phyloP scores from a whole-genome alignment of 2,113 vertebrate genomes.

The Syngnathus floridae region DNA sequence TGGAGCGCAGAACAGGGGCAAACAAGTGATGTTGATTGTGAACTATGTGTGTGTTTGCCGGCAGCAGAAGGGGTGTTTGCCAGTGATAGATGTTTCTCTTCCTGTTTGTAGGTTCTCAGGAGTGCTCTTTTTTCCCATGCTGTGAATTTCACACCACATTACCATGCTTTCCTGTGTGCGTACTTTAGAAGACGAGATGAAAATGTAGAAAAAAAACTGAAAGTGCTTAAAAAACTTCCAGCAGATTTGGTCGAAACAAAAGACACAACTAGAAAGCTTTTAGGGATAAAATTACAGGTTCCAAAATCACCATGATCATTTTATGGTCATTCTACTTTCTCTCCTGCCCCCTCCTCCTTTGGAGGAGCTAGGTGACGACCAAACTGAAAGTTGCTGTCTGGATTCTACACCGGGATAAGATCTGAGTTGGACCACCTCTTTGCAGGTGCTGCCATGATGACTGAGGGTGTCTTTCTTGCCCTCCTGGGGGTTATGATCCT shows the following conservation, averaged over 20 bases:
- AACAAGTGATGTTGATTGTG: conserved; percentile 55
- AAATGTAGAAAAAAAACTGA: conserved; percentile 8
- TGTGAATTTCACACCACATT: conserved; percentile 22
- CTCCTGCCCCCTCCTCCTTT: too few relatives aligned
- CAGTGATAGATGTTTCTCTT: conserved; percentile 77
- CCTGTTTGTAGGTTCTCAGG: conserved; percentile 86
- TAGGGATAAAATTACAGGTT: neutral
- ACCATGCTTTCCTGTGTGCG: conserved; percentile 16
- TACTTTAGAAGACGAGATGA: conserved; percentile 1
- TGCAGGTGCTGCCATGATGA: too few relatives aligned
- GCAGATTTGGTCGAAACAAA: neutral
- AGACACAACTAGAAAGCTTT: neutral
- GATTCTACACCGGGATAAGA: too few relatives aligned
- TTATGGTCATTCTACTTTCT: neutral
- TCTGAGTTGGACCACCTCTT: too few relatives aligned
- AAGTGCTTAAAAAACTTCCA: neutral
- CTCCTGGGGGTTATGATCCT: too few relatives aligned
- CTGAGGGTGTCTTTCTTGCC: too few relatives aligned
- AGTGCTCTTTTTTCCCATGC: conserved; percentile 63
- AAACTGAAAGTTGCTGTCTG: too few relatives aligned
- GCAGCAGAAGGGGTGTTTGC: conserved; percentile 27
- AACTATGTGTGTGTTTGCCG: conserved; percentile 15
- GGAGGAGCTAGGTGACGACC: too few relatives aligned
- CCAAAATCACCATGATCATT: neutral
- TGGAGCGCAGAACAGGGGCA: conserved; percentile 51